Evolutionary conservation across 1,140 invertebrate genomes (phyloP).

Genomic region (Panulirus ornatus): DNA sequence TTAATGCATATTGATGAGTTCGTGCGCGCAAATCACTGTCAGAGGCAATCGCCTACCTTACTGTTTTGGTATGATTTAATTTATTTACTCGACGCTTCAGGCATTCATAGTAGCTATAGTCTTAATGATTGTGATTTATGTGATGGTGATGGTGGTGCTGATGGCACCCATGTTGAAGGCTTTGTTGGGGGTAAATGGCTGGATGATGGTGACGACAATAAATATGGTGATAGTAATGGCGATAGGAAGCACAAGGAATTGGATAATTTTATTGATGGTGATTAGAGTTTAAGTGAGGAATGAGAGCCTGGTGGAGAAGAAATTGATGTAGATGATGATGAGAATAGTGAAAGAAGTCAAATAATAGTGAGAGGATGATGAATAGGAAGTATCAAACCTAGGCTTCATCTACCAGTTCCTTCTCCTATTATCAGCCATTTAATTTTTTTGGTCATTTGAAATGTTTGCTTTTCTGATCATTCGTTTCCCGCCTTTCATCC

Average conservation of each 20-base stretch:
- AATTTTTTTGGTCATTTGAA: background rate
- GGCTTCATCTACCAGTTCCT: background rate
- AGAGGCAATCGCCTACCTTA: slow-evolving; percentile 51
- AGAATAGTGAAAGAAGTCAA: background rate
- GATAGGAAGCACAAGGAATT: slow-evolving; percentile 24
- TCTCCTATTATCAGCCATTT: background rate
- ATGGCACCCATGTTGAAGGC: slow-evolving; percentile 30
- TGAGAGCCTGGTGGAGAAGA: background rate
- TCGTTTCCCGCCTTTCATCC: no score
- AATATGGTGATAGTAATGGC: slow-evolving; percentile 55
- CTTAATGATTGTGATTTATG: slow-evolving; percentile 65
- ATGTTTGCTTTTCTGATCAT: background rate
- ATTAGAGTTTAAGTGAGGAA: slow-evolving; percentile 19
- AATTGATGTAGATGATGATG: background rate
- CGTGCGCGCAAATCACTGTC: slow-evolving; percentile 65
- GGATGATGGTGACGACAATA: slow-evolving; percentile 62
- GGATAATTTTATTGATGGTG: slow-evolving; percentile 41
- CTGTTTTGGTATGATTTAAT: slow-evolving; percentile 73
- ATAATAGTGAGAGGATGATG: background rate
- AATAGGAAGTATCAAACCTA: background rate
- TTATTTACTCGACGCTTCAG: slow-evolving; percentile 60
- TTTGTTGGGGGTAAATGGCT: slow-evolving; percentile 62
- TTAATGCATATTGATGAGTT: slow-evolving; percentile 70
- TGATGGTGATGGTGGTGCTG: slow-evolving; percentile 47
- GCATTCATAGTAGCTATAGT: slow-evolving; percentile 43